phyloP scores from a whole-genome alignment of 2,888 invertebrate genomes.

The Sialis lutaria region DNA sequence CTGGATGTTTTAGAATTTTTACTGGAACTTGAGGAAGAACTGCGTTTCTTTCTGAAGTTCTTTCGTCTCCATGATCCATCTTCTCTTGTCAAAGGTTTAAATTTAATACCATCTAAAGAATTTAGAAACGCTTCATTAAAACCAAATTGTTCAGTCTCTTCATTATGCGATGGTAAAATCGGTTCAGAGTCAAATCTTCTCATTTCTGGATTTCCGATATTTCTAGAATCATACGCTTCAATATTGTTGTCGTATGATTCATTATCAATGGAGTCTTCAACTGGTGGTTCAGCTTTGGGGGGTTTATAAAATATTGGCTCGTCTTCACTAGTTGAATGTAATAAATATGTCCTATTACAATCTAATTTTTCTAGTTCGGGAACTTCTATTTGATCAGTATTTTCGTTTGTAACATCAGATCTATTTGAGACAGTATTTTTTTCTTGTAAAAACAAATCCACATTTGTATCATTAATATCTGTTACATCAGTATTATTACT shows the following conservation, averaged over 20 bases:
- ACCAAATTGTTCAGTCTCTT: constrained; percentile 12
- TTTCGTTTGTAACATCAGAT: not conserved
- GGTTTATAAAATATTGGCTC: no score
- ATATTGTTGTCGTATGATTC: no score
- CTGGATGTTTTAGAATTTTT: constrained; percentile 41
- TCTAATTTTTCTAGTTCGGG: no score
- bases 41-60: constrained; percentile 40
- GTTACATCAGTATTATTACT: not conserved
- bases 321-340: no score
- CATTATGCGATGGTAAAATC: not conserved
- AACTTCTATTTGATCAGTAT: no score
- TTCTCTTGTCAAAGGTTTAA: constrained; percentile 34
- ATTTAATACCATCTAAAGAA: constrained; percentile 48
- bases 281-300: no score
- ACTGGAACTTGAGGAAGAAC: constrained; percentile 35
- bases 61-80: constrained; percentile 41
- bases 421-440: no score
- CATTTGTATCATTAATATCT: not conserved
- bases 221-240: not conserved
- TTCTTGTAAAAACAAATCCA: no score
- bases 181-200: not conserved
- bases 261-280: no score
- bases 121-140: constrained; percentile 26
- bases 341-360: no score
- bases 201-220: not conserved